Evolutionary conservation across 2,888 invertebrate species (phyloP), one percentile per base, ranked within the genome.

Genomic region (Scrobipalpa costella): DNA sequence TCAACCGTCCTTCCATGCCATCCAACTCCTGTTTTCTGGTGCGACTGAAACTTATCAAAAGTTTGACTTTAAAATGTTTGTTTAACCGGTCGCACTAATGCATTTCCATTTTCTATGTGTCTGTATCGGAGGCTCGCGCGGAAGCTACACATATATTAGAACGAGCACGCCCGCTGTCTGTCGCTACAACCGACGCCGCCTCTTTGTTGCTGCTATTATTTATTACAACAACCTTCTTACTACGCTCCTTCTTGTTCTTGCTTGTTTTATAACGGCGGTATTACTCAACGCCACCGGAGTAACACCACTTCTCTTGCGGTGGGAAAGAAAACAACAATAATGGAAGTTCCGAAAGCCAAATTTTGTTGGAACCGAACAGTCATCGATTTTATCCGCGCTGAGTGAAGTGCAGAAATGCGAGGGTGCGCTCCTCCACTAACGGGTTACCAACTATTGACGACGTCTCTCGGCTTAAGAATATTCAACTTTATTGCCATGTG

Each of bases 91-190:
- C 27, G n/a, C 5, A 9, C 55, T 15, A 33, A 15, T 15, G 33
- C 34, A 33, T 19, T 27, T 27, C 33, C 33, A 33, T 52, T 34
- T 7, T 55, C 55, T 34, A 15, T 55, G 21, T 15, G 55, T 34
- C 34, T 34, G 55, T 34, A 34, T 9, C 27, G 8, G 55, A 33
- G 27, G 52, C 27, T 21, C 52, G 2, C 55, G 27, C 27, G 55
- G 55, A 55, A 55, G 55, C 55, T 34, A 27, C 34, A 27, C 55
- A 55, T 55, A 55, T 33, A 55, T 55, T n/a, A 52, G 21, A 6
- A 11, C 19, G 50, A 50, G 19, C 50, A 50, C 59, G 59, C 59
- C 59, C 59, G 19, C 59, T 59, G 44, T 59, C 59, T 59, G 50
- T 50, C 50, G 50, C 21, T 21, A 50, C 50, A 17, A 44, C 17